phyloP scores from a whole-genome alignment of 2,888 invertebrate genomes.

The Polydesmus complanatus region DNA sequence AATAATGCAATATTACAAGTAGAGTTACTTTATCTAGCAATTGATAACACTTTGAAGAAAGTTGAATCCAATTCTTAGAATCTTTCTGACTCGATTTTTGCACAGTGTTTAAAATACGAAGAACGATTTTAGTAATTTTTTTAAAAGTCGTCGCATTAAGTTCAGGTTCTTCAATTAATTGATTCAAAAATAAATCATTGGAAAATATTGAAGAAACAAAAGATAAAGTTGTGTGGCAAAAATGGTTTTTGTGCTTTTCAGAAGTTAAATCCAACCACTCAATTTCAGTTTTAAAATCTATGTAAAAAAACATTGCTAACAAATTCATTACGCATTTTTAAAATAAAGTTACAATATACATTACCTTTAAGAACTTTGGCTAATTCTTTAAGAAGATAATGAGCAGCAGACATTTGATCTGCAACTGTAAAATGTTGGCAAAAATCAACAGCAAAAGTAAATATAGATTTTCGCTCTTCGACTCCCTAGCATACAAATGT shows the following conservation, averaged over 20 bases:
- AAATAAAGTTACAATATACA: too few relatives aligned
- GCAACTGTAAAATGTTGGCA: background rate
- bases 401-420: constrained; percentile 2
- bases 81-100: background rate
- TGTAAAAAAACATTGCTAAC: too few relatives aligned
- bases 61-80: too few relatives aligned
- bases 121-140: background rate
- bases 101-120: background rate
- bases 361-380: background rate
- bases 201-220: background rate
- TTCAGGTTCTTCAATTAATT: background rate
- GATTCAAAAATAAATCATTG: background rate
- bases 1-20: too few relatives aligned
- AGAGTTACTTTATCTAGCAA: background rate
- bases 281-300: background rate
- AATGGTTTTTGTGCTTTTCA: background rate
- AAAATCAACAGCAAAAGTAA: constrained; percentile 5
- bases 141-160: background rate
- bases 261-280: background rate
- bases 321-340: background rate
- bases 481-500: constrained; percentile 34
- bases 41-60: background rate
- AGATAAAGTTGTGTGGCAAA: background rate
- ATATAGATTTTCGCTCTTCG: constrained; percentile 7
- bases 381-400: background rate